Percentiles rank a stretch among this genome's conserved stretches.
phyloP scores from a whole-genome alignment of 2,113 vertebrate species.

The Acanthisitta chloris region DNA sequence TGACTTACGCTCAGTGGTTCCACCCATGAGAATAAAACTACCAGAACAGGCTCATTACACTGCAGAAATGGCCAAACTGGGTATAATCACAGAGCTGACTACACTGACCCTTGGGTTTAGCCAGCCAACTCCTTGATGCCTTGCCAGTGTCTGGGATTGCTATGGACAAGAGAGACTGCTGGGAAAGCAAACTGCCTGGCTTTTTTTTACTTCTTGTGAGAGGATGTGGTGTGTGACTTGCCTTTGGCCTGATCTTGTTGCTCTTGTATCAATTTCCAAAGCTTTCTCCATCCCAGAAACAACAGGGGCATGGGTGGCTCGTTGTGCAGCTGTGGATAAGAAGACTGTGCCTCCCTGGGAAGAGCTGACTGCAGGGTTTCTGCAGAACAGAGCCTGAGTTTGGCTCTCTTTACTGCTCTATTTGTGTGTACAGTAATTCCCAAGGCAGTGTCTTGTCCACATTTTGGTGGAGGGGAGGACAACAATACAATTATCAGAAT shows the following conservation, averaged over 20 bases:
- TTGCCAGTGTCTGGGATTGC: not conserved
- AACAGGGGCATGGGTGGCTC: not conserved
- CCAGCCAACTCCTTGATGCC: slow-evolving; percentile 19
- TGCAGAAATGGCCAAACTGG: not conserved
- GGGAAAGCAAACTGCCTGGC: not conserved
- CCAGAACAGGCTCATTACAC: not conserved
- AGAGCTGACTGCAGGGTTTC: not conserved
- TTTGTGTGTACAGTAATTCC: not conserved
- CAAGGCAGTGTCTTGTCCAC: not conserved
- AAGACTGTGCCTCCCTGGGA: not conserved
- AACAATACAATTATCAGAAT: not conserved
- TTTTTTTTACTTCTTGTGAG: not conserved
- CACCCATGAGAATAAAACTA: not conserved
- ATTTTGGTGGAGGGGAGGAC: not conserved
- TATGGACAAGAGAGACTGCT: not conserved
- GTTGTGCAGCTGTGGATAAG: not conserved
- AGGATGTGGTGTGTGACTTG: slow-evolving; percentile 29
- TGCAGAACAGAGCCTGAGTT: fast-evolving
- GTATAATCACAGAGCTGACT: not conserved
- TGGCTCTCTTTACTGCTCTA: not conserved
- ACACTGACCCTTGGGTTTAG: not conserved
- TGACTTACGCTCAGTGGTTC: not conserved
- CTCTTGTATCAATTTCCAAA: slow-evolving; percentile 8
- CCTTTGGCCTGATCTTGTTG: not conserved
- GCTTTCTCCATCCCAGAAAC: not conserved